Percentiles rank a stretch among this genome's conserved stretches.
Conservation (phyloP, 2,888 invertebrate genomes). For the Eupithecia centaureata region DNA sequence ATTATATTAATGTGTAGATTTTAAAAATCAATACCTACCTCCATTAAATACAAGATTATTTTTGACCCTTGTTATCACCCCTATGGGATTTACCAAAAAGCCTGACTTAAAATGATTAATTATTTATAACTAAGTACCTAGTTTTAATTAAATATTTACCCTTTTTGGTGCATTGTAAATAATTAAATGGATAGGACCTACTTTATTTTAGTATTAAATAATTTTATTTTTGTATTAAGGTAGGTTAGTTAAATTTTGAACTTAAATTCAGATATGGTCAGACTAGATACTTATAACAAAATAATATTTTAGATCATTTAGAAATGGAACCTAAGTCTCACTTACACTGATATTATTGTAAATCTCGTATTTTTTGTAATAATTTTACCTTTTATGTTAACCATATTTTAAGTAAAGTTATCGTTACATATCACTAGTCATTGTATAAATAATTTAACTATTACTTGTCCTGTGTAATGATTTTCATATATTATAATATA, state of each 20-base stretch:
- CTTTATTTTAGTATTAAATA: neutral
- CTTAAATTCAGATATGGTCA: neutral
- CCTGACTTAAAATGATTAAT: slow-evolving; percentile 58
- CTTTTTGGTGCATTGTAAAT: slow-evolving; percentile 71
- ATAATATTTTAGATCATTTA: neutral
- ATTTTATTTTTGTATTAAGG: neutral
- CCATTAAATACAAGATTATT: slow-evolving; percentile 61
- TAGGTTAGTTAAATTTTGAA: neutral
- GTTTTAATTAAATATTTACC: slow-evolving; percentile 30
- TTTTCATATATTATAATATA: slow-evolving; percentile 53
- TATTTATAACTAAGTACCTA: slow-evolving; percentile 24
- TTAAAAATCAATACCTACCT: slow-evolving; percentile 72
- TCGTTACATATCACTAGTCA: slow-evolving; percentile 84
- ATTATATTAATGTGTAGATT: slow-evolving; percentile 58
- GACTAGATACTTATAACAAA: slow-evolving; percentile 3
- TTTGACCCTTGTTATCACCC: slow-evolving; percentile 55
- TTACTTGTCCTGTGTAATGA: slow-evolving; percentile 20
- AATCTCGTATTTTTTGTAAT: slow-evolving; percentile 48
- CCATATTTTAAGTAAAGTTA: slow-evolving; percentile 76
- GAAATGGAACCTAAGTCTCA: slow-evolving; percentile 20
- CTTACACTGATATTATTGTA: slow-evolving; percentile 21
- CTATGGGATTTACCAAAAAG: slow-evolving; percentile 75
- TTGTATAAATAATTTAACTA: slow-evolving; percentile 63
- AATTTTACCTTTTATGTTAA: slow-evolving; percentile 56
- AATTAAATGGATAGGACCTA: slow-evolving; percentile 22